A percentile compares a stretch with the other conserved stretches of the same genome.
Conservation (phyloP, 2,113 vertebrate species). For the Condylura cristata region DNA sequence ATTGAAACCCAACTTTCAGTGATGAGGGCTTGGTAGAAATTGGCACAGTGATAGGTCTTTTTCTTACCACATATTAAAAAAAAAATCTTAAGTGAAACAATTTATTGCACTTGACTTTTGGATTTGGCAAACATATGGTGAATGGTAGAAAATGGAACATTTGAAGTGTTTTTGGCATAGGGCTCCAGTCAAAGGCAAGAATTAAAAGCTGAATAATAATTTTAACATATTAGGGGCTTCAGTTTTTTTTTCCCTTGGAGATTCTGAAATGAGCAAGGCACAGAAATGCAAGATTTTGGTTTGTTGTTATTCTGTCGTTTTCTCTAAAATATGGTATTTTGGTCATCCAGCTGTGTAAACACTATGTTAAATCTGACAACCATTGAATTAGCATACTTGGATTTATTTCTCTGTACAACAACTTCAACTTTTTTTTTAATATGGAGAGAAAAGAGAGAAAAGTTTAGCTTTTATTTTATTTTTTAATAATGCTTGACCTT, state of each 20-base stretch:
- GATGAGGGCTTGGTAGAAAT: background rate
- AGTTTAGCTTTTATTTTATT: background rate
- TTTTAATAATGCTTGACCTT: background rate
- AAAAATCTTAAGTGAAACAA: conserved; percentile 20
- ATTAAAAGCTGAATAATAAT: background rate
- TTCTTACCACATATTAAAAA: background rate
- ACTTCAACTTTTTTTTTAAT: background rate
- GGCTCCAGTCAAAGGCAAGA: background rate
- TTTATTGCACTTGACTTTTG: conserved; percentile 38
- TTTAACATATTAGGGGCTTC: background rate
- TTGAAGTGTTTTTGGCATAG: background rate
- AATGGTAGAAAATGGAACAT: conserved; percentile 12
- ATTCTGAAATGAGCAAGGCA: background rate
- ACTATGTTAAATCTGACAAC: background rate
- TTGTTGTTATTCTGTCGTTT: background rate
- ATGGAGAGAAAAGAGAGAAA: background rate
- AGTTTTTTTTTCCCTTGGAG: background rate
- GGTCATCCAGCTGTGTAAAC: background rate
- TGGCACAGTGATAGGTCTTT: background rate
- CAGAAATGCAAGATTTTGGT: background rate
- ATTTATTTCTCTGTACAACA: background rate
- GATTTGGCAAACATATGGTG: conserved; percentile 18
- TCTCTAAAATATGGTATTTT: background rate
- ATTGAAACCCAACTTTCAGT: background rate
- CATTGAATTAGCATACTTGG: background rate